Percentiles rank a stretch among this genome's conserved stretches.
Evolutionary conservation across 2,888 invertebrate genomes (phyloP).

Genomic region (Craniophora ligustri): DNA sequence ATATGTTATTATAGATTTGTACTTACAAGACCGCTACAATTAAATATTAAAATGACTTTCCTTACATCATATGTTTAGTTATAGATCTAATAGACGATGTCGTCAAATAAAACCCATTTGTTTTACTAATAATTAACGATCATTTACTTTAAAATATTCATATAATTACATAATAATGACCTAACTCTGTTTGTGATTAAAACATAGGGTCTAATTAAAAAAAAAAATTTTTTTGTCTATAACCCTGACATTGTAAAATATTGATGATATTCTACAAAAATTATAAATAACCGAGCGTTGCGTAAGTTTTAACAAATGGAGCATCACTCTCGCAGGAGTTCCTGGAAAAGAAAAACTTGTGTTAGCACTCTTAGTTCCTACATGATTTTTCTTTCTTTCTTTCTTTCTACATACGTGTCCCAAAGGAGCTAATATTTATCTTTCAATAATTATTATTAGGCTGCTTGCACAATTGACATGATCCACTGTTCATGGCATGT

Average conservation of each 20-base stretch:
- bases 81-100: not conserved
- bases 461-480: too few species aligned
- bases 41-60: too few species aligned
- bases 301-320: conserved; percentile 97
- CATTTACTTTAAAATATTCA: conserved; percentile 88
- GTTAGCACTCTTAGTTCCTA: conserved; percentile 19
- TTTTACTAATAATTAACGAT: conserved; percentile 87
- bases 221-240: conserved; percentile 76
- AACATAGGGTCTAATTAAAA: conserved; percentile 83
- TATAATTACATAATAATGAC: conserved; percentile 84
- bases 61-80: too few species aligned
- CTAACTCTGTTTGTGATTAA: conserved; percentile 78
- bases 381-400: too few species aligned
- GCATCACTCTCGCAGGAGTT: conserved; percentile 95
- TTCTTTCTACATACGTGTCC: too few species aligned
- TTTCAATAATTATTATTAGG: too few species aligned
- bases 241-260: conserved; percentile 81
- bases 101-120: conserved; percentile 70
- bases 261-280: conserved; percentile 85
- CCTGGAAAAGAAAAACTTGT: conserved; percentile 88
- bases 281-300: conserved; percentile 97
- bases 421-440: too few species aligned
- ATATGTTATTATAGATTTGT: too few species aligned
- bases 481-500: too few species aligned
- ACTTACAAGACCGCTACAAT: too few species aligned